Conservation (phyloP, 2,113 vertebrate genomes). For the Syrmaticus mikado region DNA sequence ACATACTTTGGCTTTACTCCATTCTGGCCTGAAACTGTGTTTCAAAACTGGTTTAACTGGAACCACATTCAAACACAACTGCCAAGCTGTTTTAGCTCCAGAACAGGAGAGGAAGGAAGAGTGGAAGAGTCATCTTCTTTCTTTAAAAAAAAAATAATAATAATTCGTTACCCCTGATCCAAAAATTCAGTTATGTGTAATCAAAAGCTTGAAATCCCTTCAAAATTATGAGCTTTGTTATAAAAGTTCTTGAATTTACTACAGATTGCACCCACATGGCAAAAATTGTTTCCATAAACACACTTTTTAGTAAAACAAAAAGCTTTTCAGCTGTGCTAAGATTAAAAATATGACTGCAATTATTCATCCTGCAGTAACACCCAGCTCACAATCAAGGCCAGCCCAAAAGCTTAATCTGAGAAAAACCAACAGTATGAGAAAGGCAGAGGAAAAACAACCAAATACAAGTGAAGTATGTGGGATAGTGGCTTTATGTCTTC, state of each 20-base stretch:
- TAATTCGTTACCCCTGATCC: slow-evolving; percentile 8
- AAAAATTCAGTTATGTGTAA: slow-evolving; percentile 34
- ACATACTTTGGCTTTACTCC: neutral
- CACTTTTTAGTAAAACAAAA: slow-evolving; percentile 12
- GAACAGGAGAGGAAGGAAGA: slow-evolving; percentile 16
- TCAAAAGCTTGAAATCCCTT: slow-evolving; percentile 31
- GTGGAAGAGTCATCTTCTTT: slow-evolving; percentile 1
- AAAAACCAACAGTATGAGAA: neutral
- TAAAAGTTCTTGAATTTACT: slow-evolving; percentile 39
- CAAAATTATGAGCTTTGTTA: slow-evolving; percentile 39
- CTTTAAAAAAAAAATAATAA: neutral
- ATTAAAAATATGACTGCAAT: slow-evolving; percentile 6
- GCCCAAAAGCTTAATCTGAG: neutral
- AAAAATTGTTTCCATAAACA: slow-evolving; percentile 22
- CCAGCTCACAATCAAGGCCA: neutral
- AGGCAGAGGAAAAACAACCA: neutral
- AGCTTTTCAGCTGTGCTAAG: neutral
- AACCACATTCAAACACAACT: neutral
- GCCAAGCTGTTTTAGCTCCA: slow-evolving; percentile 30
- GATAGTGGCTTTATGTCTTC: neutral
- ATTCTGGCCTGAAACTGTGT: neutral
- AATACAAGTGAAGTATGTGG: rapidly evolving
- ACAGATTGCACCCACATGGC: slow-evolving; percentile 44
- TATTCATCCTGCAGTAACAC: neutral
- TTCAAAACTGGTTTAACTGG: slow-evolving; percentile 49